Evolutionary conservation across 2,888 invertebrate species (phyloP).

Genomic region (Drosophila stalkeri): DNA sequence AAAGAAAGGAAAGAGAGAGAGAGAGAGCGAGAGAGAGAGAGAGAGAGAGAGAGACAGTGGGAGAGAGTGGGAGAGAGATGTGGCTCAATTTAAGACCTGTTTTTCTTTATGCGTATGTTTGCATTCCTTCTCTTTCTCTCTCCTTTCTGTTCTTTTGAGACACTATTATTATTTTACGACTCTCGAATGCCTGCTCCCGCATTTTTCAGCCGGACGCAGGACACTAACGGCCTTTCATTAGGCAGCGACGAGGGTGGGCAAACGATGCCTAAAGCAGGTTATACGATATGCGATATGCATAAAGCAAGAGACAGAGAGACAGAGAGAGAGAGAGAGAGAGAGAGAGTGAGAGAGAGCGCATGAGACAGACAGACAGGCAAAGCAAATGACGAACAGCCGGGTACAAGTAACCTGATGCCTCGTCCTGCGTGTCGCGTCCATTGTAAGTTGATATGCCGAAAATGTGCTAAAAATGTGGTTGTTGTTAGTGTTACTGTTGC

Average conservation of each 20-base stretch:
- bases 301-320: conserved; percentile 28
- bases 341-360: neutral
- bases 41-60: conserved; percentile 14
- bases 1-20: neutral
- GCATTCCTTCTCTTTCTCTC: neutral
- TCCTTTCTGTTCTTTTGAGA: conserved; percentile 3
- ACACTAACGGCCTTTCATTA: conserved; percentile 75
- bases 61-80: conserved; percentile 28
- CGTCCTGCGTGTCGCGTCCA: conserved; percentile 59
- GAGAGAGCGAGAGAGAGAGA: conserved; percentile 4
- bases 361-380: conserved; percentile 3
- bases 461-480: conserved; percentile 79
- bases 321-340: neutral
- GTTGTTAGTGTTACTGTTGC: conserved; percentile 27
- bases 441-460: conserved; percentile 76
- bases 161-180: conserved; percentile 78
- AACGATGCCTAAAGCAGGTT: conserved; percentile 25
- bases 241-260: conserved; percentile 69
- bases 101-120: conserved; percentile 31
- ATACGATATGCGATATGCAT: conserved; percentile 69
- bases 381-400: conserved; percentile 32
- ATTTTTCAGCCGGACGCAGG: conserved; percentile 59
- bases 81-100: conserved; percentile 61
- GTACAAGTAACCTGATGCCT: conserved; percentile 70
- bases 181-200: conserved; percentile 67